Conservation (phyloP, 2,113 vertebrate species). For the Hydrochoerus hydrochaeris region DNA sequence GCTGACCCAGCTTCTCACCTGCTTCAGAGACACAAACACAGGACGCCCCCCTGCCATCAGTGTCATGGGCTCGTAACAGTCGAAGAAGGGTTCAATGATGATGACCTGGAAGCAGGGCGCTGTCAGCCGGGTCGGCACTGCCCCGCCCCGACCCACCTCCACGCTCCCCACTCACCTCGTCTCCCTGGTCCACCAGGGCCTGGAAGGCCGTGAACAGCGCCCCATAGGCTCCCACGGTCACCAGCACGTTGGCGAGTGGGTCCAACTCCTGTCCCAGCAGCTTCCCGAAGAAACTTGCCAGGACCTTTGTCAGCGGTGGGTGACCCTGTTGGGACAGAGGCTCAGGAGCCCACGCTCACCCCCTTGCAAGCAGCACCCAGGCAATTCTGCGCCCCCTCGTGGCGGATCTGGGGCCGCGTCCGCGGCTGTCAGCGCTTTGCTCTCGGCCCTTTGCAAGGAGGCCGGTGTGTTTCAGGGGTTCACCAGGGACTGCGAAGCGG, state of each 20-base stretch:
- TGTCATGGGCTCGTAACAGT: slow-evolving; percentile 96
- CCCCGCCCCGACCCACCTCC: not conserved
- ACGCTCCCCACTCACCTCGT: slow-evolving; percentile 89
- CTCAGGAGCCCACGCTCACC: not conserved
- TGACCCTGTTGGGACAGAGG: slow-evolving; percentile 89
- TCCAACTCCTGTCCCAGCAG: slow-evolving; percentile 90
- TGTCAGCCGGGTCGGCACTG: not conserved
- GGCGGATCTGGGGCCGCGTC: not conserved
- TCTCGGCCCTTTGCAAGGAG: not conserved
- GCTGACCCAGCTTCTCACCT: slow-evolving; percentile 82
- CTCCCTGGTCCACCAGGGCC: slow-evolving; percentile 93
- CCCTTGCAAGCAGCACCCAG: not conserved
- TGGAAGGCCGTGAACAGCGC: slow-evolving; percentile 95
- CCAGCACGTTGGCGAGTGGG: slow-evolving; percentile 91
- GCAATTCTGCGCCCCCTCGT: not conserved
- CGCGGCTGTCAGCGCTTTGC: not conserved
- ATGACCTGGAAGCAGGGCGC: slow-evolving; percentile 89
- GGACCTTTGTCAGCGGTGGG: slow-evolving; percentile 89
- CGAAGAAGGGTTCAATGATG: slow-evolving; percentile 96
- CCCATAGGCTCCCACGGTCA: slow-evolving; percentile 95
- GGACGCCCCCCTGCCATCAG: slow-evolving; percentile 93
- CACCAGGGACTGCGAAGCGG: not conserved
- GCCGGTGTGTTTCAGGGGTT: not conserved
- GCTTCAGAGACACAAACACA: slow-evolving; percentile 91
- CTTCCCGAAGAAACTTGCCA: slow-evolving; percentile 92